Conservation (phyloP, 2,113 vertebrate species). For the Cyanoramphus novaezelandiae region DNA sequence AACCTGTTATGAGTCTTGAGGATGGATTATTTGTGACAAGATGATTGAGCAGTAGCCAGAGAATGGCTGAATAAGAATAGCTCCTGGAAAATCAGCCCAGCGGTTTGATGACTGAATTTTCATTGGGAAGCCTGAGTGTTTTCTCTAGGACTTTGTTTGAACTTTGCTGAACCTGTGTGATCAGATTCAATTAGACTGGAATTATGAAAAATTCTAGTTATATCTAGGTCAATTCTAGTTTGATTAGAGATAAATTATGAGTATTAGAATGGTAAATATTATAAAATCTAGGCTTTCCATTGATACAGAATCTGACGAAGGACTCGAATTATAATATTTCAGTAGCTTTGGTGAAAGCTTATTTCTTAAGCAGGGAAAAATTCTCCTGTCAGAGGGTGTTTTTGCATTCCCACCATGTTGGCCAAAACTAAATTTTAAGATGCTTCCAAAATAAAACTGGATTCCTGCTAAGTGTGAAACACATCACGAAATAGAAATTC, state of each 20-base stretch:
- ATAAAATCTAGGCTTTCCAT: not conserved
- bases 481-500: not conserved
- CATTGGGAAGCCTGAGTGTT: not conserved
- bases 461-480: not conserved
- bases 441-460: not conserved
- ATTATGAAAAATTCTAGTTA: not conserved
- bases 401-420: not conserved
- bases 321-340: not conserved
- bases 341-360: not conserved
- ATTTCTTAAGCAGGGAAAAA: not conserved
- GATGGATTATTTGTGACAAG: not conserved
- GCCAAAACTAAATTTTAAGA: not conserved
- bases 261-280: not conserved
- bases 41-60: slow-evolving; percentile 6
- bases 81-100: not conserved
- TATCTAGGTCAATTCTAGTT: not conserved
- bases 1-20: not conserved
- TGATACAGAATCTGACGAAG: not conserved
- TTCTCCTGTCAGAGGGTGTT: accelerated
- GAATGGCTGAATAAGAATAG: not conserved
- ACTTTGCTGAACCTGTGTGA: not conserved
- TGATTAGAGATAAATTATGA: not conserved
- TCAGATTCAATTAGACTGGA: not conserved
- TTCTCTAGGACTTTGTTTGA: not conserved
- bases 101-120: not conserved